Evolutionary conservation across 1,140 invertebrate genomes (phyloP), one percentile per base, ranked within the genome.

Genomic region (Colletes gigas): DNA sequence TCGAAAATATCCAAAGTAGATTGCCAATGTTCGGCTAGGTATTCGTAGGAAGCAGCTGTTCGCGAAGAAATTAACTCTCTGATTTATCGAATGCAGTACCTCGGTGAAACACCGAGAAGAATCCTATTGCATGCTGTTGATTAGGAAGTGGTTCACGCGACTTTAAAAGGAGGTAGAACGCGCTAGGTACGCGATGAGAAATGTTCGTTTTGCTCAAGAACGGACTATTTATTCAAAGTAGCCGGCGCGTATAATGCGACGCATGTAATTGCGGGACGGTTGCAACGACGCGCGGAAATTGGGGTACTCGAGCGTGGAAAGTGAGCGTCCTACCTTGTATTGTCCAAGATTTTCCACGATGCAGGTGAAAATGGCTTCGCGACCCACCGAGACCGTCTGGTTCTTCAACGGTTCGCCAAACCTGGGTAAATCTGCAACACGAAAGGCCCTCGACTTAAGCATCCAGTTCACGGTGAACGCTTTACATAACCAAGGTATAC

Each of bases 401-500:
- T 97, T 97, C 91, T 95, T 95, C 88, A 97, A 95, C 86, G 96
- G 96, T 86, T 96, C 96, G 90, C 95, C 96, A 91, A 97, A 97
- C 89, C 95, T 96, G 72, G 97, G 97, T 91, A 94, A 93, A 92
- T 95, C 94, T 94, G 92, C 70, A 94, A 94, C 87, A 89, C 85
- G 80, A 78, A 86, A 81, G 73, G 70, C 85, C 83, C 78, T 63
- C 66, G 47, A 83, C 83, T 83, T 85, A 67, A 87, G 83, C 81
- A 83, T 85, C 79, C 71, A 39, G 69, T 41, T 41, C 71, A 74
- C 65, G 80, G 80, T 55, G 60, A 77, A 67, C 55, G 39, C 68
- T 83, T 71, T 77, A 66, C 84, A 71, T 85, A 85, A 83, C 76
- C 83, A 65, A 15, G 55, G 67, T 73, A 73, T 54, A 73, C 60